Base-by-base conservation (phyloP, 1,140 invertebrate genomes). In the Pachypsylla venusta region DNA sequence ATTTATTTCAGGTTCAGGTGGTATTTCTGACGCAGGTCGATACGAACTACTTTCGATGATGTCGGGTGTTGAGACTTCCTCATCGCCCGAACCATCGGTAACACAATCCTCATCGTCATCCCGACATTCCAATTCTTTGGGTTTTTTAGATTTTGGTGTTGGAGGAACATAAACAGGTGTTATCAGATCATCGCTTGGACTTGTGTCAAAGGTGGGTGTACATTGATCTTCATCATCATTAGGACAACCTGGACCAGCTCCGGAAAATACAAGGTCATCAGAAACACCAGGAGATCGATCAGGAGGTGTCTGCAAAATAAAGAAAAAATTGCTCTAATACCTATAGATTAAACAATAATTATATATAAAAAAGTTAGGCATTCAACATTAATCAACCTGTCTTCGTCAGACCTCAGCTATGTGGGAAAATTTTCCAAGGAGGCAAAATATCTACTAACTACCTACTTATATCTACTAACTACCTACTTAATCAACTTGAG, bases 141-240 rank as follows among this genome's bases (percentile, higher is more conserved):
- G 54, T 74, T 76, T 14, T 79, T 79, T 35, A 19, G 85, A 82
- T 59, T 82, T 78, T 62, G 79, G 79, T 22, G 88, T 89, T 2
- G 87, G 82, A 19, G 89, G 85, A 13, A 89, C 84, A 71, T 92
- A 93, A 0, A 93, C 88, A 0, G 90, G 90, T 0, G 90, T 94
- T 56, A 94, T 92, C 14, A 94, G 76, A 68, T 93, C 89, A 69
- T 92, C 89, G 66, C 86, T 86, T 56, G 84, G 83, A 30, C 84
- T 85, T 14, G 82, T 79, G 64, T 89, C 87, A 54, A 85, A 87
- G 35, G 85, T 76, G 5, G 87, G 86, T 25, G 84, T 86, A 65
- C 88, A 91, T 64, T 87, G 84, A 69, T 93, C 89, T 66, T 85
- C 82, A 67, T 89, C 87, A 67, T 89, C 87, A 61, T 85, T 82